A percentile compares a stretch with the other conserved stretches of the same genome.
Evolutionary conservation across 1,140 invertebrate genomes (phyloP).

Genomic region (Drosophila mauritiana): DNA sequence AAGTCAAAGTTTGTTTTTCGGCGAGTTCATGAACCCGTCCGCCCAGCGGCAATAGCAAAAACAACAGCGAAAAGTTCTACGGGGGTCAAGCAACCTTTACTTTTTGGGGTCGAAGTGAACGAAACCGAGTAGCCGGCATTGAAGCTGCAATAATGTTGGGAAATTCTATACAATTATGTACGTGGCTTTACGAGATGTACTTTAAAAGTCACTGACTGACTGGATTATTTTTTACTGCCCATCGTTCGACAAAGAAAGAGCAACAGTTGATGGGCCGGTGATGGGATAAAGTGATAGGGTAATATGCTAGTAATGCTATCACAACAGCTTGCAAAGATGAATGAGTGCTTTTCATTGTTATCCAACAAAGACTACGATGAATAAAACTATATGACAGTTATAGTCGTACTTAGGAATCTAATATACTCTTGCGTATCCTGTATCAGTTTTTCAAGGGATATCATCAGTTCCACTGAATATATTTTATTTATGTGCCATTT

Average conservation of each 20-base stretch:
- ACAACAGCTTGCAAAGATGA: conserved; percentile 9
- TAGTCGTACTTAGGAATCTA: too few relatives aligned
- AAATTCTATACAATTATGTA: conserved; percentile 44
- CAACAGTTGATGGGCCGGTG: conserved; percentile 27
- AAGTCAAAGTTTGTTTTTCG: conserved; percentile 74
- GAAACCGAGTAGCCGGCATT: conserved; percentile 21
- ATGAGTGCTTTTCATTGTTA: conserved; percentile 13
- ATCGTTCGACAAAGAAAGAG: conserved; percentile 16
- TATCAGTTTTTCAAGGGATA: too few relatives aligned
- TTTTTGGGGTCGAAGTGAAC: conserved; percentile 18
- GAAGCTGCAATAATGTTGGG: conserved; percentile 43
- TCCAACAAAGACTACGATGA: not conserved
- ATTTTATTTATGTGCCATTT: conserved; percentile 4
- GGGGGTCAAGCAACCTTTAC: conserved; percentile 48
- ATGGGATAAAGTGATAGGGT: conserved; percentile 18
- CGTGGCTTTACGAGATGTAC: conserved; percentile 39
- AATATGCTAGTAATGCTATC: conserved; percentile 8
- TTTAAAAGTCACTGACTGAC: conserved; percentile 48
- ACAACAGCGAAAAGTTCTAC: conserved; percentile 28
- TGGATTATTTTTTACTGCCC: conserved; percentile 28
- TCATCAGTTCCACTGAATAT: not conserved
- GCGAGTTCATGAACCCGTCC: conserved; percentile 70
- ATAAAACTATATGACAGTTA: not conserved
- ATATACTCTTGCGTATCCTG: too few relatives aligned
- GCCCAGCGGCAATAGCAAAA: conserved; percentile 20